phyloP scores from a whole-genome alignment of 2,797 vertebrate species.

The Sphaeramia orbicularis region DNA sequence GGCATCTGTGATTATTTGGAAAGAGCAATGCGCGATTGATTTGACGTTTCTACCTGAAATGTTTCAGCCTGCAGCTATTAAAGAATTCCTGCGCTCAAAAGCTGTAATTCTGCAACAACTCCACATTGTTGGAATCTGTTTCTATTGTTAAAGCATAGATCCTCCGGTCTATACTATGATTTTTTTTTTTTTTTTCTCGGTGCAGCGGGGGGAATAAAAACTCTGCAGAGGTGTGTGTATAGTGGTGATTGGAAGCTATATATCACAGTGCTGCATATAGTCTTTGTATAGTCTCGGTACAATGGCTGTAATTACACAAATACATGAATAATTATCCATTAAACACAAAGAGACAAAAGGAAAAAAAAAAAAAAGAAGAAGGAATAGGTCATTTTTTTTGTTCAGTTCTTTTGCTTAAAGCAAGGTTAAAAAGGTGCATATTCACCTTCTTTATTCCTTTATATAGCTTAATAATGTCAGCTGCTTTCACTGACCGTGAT shows the following conservation, averaged over 20 bases:
- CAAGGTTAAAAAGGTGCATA: slow-evolving; percentile 12
- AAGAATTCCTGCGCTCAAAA: slow-evolving; percentile 22
- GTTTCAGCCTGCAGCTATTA: slow-evolving; percentile 7
- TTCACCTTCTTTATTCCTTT: slow-evolving; percentile 19
- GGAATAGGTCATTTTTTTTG: neutral
- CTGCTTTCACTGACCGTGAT: neutral
- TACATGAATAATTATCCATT: neutral
- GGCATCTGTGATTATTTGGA: slow-evolving; percentile 19
- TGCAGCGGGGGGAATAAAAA: neutral
- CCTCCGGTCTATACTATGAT: too few relatives aligned
- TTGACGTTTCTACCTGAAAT: slow-evolving; percentile 1
- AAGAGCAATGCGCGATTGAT: slow-evolving; percentile 18
- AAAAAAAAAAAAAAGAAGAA: neutral
- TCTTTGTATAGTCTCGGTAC: neutral
- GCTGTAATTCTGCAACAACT: slow-evolving; percentile 23
- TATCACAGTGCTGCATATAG: neutral
- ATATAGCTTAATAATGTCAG: slow-evolving; percentile 22
- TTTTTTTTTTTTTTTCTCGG: neutral
- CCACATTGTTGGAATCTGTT: slow-evolving; percentile 19
- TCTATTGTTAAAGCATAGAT: slow-evolving; percentile 1
- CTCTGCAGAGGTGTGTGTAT: neutral
- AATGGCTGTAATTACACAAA: neutral
- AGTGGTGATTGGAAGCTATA: neutral
- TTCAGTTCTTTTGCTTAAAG: slow-evolving; percentile 4
- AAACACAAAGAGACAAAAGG: neutral